phyloP scores from a whole-genome alignment of 2,888 invertebrate genomes.

The Sesia bembeciformis region DNA sequence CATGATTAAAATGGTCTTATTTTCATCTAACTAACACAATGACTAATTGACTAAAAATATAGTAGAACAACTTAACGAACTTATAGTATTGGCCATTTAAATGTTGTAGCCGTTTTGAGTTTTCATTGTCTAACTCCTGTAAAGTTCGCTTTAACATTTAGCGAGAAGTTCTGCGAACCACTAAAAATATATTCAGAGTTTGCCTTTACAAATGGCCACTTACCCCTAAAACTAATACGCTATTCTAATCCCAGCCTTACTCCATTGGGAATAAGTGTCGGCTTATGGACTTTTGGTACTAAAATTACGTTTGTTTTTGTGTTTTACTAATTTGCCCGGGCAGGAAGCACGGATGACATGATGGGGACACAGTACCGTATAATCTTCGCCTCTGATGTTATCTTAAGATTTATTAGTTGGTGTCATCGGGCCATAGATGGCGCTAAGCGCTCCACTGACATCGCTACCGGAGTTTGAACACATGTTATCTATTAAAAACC shows the following conservation, averaged over 20 bases:
- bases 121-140: not conserved
- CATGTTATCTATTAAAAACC: not conserved
- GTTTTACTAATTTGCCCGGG: conserved; percentile 66
- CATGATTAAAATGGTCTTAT: no score
- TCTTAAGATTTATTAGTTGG: conserved; percentile 69
- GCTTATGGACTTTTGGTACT: conserved; percentile 16
- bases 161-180: conserved; percentile 53
- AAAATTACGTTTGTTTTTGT: conserved; percentile 37
- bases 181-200: conserved; percentile 60
- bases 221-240: not conserved
- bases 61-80: no score
- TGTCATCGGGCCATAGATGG: conserved; percentile 69
- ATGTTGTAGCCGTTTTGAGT: no score
- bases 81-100: no score
- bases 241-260: conserved; percentile 28
- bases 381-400: conserved; percentile 71
- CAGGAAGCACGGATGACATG: conserved; percentile 71
- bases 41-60: no score
- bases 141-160: conserved; percentile 31
- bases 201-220: conserved; percentile 4
- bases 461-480: not conserved
- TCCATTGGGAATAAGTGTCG: conserved; percentile 15
- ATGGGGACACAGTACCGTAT: conserved; percentile 63
- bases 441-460: conserved; percentile 19
- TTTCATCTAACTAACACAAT: no score